Percentiles rank a stretch among this genome's conserved stretches.
These are phyloP conservation scores for Dendrolimus punctatus DNA, from an alignment of 1,140 invertebrate genomes.

Conservation along the genomic window DNA sequence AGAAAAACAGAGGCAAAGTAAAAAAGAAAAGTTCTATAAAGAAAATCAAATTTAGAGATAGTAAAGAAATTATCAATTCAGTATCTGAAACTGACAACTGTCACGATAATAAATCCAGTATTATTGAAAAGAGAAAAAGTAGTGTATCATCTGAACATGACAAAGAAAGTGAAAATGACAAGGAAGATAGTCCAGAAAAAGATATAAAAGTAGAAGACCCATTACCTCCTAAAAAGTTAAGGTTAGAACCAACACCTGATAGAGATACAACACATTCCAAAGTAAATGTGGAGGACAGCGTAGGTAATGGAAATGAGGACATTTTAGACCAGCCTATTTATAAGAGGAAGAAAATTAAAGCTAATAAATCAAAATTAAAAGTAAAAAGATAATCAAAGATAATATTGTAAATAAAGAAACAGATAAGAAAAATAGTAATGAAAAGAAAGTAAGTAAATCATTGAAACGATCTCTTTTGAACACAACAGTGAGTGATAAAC, in stretches of 20 bases:
- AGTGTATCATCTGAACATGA: conserved; percentile 53
- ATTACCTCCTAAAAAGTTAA: conserved; percentile 57
- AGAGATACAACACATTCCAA: conserved; percentile 51
- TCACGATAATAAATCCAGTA: conserved; percentile 43
- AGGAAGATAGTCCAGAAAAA: conserved; percentile 42
- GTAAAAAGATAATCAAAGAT: conserved; percentile 35
- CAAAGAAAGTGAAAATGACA: conserved; percentile 39
- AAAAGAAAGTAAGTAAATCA: conserved; percentile 48
- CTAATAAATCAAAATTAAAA: conserved; percentile 54
- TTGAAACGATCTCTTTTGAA: conserved; percentile 54
- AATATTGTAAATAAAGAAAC: conserved; percentile 31
- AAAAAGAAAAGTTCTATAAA: conserved; percentile 38
- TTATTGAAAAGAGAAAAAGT: conserved; percentile 50
- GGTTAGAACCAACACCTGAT: conserved; percentile 48
- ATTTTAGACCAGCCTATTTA: conserved; percentile 32
- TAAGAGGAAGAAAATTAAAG: conserved; percentile 61
- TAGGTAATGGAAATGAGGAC: conserved; percentile 27
- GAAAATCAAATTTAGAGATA: conserved; percentile 42
- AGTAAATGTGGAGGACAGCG: conserved; percentile 31
- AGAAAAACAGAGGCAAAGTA: conserved; percentile 46
- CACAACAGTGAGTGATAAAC: conserved; percentile 50
- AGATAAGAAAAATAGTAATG: conserved; percentile 30
- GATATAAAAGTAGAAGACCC: conserved; percentile 43
- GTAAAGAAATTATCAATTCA: conserved; percentile 36
- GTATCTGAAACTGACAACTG: conserved; percentile 39